Percentiles rank a stretch among this genome's conserved stretches.
Evolutionary conservation across 2,797 vertebrate genomes (phyloP).

Genomic region (Podarcis lilfordi): DNA sequence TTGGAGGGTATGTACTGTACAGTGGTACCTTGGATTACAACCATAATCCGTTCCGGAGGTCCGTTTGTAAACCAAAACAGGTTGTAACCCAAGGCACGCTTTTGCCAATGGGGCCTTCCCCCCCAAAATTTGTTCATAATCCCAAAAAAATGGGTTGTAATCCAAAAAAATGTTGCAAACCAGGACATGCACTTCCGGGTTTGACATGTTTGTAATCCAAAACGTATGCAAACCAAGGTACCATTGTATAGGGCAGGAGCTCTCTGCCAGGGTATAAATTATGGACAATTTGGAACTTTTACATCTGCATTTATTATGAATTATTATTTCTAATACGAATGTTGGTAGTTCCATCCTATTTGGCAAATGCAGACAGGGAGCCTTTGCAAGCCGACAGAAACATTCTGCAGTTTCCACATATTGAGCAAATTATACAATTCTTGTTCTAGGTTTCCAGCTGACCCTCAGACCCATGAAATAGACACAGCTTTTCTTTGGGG

Average conservation of each 20-base stretch:
- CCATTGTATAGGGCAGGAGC: neutral
- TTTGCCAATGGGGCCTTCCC: too few species aligned
- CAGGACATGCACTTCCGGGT: too few species aligned
- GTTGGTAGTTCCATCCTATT: neutral
- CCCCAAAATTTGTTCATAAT: too few species aligned
- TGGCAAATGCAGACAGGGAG: neutral
- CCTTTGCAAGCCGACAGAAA: neutral
- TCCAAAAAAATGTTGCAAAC: too few species aligned
- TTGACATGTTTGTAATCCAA: too few species aligned
- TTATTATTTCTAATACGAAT: neutral
- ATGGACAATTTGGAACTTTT: neutral
- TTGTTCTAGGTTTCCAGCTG: slow-evolving; percentile 63
- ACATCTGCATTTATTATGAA: neutral
- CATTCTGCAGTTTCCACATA: neutral
- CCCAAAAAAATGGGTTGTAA: too few species aligned
- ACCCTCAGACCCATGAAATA: slow-evolving; percentile 64
- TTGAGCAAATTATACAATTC: slow-evolving; percentile 27
- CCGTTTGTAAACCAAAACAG: too few species aligned
- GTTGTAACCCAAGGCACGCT: too few species aligned
- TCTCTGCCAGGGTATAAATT: neutral
- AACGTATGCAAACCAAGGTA: too few species aligned
- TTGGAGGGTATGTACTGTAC: too few species aligned
- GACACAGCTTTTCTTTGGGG: slow-evolving; percentile 72
- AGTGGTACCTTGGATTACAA: too few species aligned
- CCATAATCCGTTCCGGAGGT: too few species aligned